Conservation (phyloP, 2,888 invertebrate genomes). For the Chorisops tibialis region DNA sequence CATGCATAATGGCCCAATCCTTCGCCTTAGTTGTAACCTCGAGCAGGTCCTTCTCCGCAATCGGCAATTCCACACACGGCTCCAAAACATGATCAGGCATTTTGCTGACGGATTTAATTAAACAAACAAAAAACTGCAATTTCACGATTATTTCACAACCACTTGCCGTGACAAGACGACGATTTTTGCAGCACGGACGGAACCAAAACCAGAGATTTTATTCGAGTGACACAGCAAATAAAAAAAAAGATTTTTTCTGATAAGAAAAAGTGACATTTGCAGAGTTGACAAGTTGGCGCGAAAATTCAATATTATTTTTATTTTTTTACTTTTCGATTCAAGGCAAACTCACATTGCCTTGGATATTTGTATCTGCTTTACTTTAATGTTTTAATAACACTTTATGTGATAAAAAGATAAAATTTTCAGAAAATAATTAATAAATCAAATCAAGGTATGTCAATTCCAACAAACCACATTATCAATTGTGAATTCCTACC, state of each 20-base stretch:
- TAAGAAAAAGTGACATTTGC: not conserved
- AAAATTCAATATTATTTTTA: too few species aligned
- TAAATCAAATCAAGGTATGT: too few species aligned
- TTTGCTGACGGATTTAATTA: not conserved
- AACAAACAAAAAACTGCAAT: not conserved
- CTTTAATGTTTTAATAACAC: too few species aligned
- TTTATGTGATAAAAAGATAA: too few species aligned
- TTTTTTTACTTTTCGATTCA: too few species aligned
- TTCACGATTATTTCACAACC: not conserved
- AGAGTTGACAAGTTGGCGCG: too few species aligned
- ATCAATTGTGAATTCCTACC: not conserved
- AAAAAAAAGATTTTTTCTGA: not conserved
- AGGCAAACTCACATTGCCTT: too few species aligned
- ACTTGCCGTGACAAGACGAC: not conserved
- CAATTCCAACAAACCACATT: too few species aligned
- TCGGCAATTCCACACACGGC: slow-evolving; percentile 59
- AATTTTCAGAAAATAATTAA: too few species aligned
- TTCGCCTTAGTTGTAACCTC: slow-evolving; percentile 71
- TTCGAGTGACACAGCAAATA: not conserved
- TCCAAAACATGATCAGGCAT: slow-evolving; percentile 38
- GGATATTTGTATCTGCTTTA: too few species aligned
- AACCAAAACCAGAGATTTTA: too few species aligned
- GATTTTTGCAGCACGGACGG: not conserved
- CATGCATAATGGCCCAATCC: slow-evolving; percentile 84
- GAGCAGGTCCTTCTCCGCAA: slow-evolving; percentile 61